phyloP scores from a whole-genome alignment of 2,888 invertebrate species.

The Mechanitis messenoides region DNA sequence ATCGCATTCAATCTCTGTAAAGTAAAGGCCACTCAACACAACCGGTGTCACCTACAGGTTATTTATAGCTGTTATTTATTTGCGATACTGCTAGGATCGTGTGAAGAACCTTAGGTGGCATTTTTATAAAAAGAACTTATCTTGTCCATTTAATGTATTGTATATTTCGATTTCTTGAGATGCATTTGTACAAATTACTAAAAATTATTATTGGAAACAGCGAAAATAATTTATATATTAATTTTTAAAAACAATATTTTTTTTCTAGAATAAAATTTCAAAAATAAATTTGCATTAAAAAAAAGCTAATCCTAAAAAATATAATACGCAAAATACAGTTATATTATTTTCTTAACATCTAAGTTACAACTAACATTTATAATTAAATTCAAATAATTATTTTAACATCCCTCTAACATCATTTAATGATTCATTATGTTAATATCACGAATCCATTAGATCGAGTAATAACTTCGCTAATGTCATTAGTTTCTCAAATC shows the following conservation, averaged over 20 bases:
- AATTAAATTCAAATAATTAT: no score
- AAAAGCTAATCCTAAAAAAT: no score
- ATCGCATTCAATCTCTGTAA: constrained; percentile 40
- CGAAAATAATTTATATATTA: no score
- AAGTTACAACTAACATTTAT: no score
- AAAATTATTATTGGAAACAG: no score
- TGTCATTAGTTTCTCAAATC: constrained; percentile 1
- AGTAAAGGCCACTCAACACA: constrained; percentile 66
- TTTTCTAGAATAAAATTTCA: no score
- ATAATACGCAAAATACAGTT: no score
- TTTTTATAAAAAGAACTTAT: neutral
- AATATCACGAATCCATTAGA: constrained; percentile 4
- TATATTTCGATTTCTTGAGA: neutral
- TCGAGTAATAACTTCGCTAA: neutral
- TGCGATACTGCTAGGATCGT: constrained; percentile 43
- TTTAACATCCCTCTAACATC: no score
- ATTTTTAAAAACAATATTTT: no score
- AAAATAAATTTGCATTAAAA: no score
- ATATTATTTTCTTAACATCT: no score
- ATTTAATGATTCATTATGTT: neutral
- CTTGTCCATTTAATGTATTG: neutral
- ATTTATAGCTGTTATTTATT: constrained; percentile 71
- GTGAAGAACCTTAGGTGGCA: constrained; percentile 20
- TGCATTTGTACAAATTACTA: no score
- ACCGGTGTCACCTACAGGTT: constrained; percentile 65